Conservation (phyloP, 2,797 vertebrate species). For the Hoplostethus atlanticus region DNA sequence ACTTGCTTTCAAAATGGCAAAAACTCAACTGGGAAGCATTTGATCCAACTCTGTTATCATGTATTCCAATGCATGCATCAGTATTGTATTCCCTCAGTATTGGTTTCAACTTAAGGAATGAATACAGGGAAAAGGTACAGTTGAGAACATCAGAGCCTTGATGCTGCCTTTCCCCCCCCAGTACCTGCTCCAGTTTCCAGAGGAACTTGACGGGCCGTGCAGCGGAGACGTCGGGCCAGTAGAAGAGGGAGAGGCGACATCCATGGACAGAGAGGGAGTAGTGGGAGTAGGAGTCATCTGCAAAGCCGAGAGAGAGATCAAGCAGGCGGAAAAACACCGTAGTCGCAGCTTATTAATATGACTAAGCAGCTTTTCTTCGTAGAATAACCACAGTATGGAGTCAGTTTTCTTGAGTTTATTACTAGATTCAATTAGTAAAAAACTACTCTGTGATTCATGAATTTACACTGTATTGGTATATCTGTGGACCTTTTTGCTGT, state of each 20-base stretch:
- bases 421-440: not conserved
- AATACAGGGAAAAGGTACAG: constrained; percentile 6
- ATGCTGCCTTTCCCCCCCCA: constrained; percentile 32
- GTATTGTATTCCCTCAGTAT: constrained; percentile 17
- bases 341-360: constrained; percentile 17
- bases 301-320: constrained; percentile 14
- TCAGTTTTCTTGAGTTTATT: constrained; percentile 1
- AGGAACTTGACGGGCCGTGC: constrained; percentile 97
- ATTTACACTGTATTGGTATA: not conserved
- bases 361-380: constrained; percentile 1
- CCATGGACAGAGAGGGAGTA: constrained; percentile 96
- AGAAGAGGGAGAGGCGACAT: constrained; percentile 96
- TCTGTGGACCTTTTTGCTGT: constrained; percentile 1
- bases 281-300: constrained; percentile 97
- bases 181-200: constrained; percentile 99
- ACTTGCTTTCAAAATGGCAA: not conserved
- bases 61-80: not conserved
- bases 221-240: constrained; percentile 94
- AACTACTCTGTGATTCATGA: not conserved
- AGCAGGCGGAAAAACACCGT: not conserved
- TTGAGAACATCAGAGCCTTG: constrained; percentile 36
- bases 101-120: constrained; percentile 26
- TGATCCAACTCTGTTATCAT: not conserved
- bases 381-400: constrained; percentile 11
- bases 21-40: not conserved